Evolutionary conservation across 2,113 vertebrate species (phyloP).

Genomic region (Lamprotornis superbus): DNA sequence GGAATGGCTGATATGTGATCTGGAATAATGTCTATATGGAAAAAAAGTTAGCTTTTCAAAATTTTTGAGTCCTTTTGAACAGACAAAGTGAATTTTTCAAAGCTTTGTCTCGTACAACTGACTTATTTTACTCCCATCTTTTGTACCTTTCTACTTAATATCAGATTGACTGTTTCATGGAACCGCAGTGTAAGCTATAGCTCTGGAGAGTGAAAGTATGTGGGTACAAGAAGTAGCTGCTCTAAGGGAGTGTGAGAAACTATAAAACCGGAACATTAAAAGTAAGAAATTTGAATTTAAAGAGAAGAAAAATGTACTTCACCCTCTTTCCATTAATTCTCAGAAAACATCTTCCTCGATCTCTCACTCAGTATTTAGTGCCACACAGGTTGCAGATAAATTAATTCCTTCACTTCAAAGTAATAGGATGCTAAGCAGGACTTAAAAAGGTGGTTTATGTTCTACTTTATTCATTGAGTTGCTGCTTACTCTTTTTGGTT

Average conservation of each 20-base stretch:
- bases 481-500: neutral
- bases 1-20: neutral
- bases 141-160: neutral
- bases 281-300: neutral
- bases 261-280: neutral
- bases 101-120: neutral
- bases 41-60: slow-evolving; percentile 14
- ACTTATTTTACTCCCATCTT: neutral
- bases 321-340: neutral
- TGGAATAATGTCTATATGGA: neutral
- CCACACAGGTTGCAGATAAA: neutral
- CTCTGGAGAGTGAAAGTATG: neutral
- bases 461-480: neutral
- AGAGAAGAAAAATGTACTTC: neutral
- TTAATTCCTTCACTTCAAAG: neutral
- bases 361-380: neutral
- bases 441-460: neutral
- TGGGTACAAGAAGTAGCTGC: neutral
- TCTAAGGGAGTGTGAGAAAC: neutral
- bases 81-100: slow-evolving; percentile 9
- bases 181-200: neutral
- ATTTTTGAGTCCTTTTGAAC: neutral
- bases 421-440: neutral
- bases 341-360: neutral
- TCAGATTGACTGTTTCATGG: neutral